These are phyloP conservation scores for Halichoerus grypus DNA, from an alignment of 2,113 vertebrate species.

Conservation along the genomic window DNA sequence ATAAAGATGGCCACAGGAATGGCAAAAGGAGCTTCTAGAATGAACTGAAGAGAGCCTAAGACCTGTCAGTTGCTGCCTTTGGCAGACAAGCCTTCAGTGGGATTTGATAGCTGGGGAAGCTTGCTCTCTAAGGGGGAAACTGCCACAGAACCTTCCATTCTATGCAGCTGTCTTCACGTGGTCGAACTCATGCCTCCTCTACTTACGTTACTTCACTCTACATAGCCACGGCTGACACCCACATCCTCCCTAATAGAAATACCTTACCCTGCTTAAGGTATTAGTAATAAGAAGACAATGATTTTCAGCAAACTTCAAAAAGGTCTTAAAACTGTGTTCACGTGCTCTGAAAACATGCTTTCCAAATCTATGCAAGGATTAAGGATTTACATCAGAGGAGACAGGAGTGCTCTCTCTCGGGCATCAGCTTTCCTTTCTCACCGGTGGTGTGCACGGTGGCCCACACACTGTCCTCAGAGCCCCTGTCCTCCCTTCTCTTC, in stretches of 20 bases:
- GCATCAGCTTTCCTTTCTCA: background rate
- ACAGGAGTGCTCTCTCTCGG: background rate
- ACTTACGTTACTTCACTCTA: background rate
- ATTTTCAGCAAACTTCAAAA: background rate
- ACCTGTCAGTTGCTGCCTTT: background rate
- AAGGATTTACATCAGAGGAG: background rate
- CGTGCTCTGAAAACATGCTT: background rate
- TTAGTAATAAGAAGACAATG: background rate
- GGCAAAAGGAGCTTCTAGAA: background rate
- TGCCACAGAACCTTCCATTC: background rate
- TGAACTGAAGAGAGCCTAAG: background rate
- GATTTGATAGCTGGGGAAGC: background rate
- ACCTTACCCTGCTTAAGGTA: background rate
- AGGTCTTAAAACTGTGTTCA: background rate
- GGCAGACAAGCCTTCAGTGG: background rate
- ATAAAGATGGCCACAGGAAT: background rate
- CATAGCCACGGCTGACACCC: background rate
- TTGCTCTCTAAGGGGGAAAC: background rate
- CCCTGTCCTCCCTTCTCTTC: accelerated
- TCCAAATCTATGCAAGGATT: background rate
- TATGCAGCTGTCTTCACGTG: background rate
- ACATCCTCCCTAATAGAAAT: background rate
- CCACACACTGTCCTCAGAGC: background rate
- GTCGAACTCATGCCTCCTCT: background rate
- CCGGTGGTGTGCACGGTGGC: accelerated